phyloP scores from a whole-genome alignment of 2,888 invertebrate genomes.

The Geotrupes spiniger region DNA sequence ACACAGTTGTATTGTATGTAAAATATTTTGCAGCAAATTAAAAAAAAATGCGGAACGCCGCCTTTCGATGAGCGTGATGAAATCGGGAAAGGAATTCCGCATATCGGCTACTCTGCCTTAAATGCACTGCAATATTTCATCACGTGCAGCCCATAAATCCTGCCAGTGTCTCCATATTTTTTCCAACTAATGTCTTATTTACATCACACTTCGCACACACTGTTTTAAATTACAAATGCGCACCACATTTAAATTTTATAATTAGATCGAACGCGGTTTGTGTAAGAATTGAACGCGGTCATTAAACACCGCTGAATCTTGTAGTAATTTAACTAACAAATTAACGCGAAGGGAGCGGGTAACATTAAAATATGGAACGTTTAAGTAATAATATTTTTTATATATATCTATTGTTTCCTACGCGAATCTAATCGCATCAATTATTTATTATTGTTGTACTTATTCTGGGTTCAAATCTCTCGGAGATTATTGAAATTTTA shows the following conservation, averaged over 20 bases:
- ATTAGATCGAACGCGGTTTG: not conserved
- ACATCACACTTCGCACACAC: conserved; percentile 16
- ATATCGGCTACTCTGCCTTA: conserved; percentile 16
- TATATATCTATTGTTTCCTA: too few relatives aligned
- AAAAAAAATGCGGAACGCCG: conserved; percentile 12
- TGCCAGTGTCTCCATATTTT: conserved; percentile 13
- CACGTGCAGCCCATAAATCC: conserved; percentile 11
- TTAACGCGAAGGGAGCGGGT: too few relatives aligned
- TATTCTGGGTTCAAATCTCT: too few relatives aligned
- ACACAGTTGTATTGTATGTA: too few relatives aligned
- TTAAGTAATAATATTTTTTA: too few relatives aligned
- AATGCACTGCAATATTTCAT: conserved; percentile 15
- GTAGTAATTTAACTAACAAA: too few relatives aligned
- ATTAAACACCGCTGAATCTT: too few relatives aligned
- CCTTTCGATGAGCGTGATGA: conserved; percentile 16
- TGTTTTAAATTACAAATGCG: conserved; percentile 17
- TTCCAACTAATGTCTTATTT: conserved; percentile 19
- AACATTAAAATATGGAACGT: too few relatives aligned
- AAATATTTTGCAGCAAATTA: too few relatives aligned
- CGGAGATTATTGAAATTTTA: too few relatives aligned
- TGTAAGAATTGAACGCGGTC: not conserved
- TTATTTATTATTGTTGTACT: too few relatives aligned
- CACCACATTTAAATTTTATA: conserved; percentile 1
- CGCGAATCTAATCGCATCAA: too few relatives aligned
- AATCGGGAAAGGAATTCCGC: conserved; percentile 14